Evolutionary conservation across 2,113 vertebrate genomes (phyloP), one percentile per base, ranked within the genome.

Genomic region (Oreotrochilus melanogaster): DNA sequence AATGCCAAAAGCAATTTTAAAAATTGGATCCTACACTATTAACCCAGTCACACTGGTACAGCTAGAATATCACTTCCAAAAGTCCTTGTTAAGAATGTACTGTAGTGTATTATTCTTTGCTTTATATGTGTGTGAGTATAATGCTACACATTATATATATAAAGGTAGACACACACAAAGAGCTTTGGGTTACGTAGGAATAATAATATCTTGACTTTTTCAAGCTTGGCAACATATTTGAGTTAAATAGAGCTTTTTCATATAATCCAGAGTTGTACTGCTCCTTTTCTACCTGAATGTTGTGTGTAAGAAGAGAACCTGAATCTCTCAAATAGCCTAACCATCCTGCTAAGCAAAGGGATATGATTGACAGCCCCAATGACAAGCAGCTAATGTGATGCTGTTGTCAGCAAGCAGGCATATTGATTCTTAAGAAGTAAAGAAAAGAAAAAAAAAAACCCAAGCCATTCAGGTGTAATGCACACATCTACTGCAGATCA

Each of bases 1-100:
- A 95, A 71, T 75, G 69, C 51, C 78, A 93, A 67, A 91, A 93
- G 62, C 48, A 30, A 43, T 62, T 69, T 21, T 6, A 39, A 81
- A 76, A 71, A 27, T n/a, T 56, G 19, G 24, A 57, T 88, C 67
- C 27, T 70, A 31, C 30, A 42, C 1, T 86, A 67, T 92, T 95
- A 91, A 88, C 23, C 23, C 54, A 86, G 50, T 2, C 51, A 73
- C 16, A 33, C 23, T 39, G 16, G 13, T 80, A 66, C 56, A 72
- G 35, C 58, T 82, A 71, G 18, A 86, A 57, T 58, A 72, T 91
- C 39, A 71, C 6, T 60, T 94, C 89, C 24, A 42, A 19, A 84
- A 84, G n/a, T 33, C 37, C 33, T 57, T 57, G 8, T 54, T 70
- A 93, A 67, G 92, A 88, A 66, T 53, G 23, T 28, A 45, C 30